phyloP scores from a whole-genome alignment of 2,888 invertebrate genomes.

The Ormyrus pomaceus region DNA sequence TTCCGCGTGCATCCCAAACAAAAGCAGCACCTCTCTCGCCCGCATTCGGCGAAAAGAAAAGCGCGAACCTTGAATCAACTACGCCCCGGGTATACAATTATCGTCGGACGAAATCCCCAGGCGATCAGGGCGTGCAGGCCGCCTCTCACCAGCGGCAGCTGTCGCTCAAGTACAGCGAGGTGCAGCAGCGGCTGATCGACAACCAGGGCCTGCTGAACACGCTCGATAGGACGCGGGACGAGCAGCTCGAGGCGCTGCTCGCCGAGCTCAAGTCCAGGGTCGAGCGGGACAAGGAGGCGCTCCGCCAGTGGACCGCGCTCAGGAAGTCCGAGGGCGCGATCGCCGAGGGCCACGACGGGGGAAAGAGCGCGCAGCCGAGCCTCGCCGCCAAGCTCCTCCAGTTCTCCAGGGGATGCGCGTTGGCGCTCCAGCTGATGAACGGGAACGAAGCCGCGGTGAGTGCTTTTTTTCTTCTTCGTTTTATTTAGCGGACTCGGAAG shows the following conservation, averaged over 20 bases:
- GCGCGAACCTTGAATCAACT: too few relatives aligned
- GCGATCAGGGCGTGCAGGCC: slow-evolving; percentile 69
- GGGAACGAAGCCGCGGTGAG: slow-evolving; percentile 65
- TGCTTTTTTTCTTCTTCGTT: background rate
- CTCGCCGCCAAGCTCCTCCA: slow-evolving; percentile 84
- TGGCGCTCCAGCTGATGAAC: slow-evolving; percentile 86
- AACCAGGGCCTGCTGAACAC: slow-evolving; percentile 93
- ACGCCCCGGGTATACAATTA: too few relatives aligned
- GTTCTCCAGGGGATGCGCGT: slow-evolving; percentile 85
- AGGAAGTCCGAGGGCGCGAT: slow-evolving; percentile 71
- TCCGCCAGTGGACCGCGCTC: slow-evolving; percentile 81
- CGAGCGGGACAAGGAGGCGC: slow-evolving; percentile 92
- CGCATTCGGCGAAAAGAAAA: background rate
- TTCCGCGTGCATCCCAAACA: background rate
- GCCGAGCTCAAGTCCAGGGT: slow-evolving; percentile 86
- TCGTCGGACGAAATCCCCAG: slow-evolving; percentile 42
- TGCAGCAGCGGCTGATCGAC: slow-evolving; percentile 92
- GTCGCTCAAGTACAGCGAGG: slow-evolving; percentile 89
- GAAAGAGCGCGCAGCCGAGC: slow-evolving; percentile 70
- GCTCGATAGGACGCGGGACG: slow-evolving; percentile 81
- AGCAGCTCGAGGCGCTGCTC: slow-evolving; percentile 87
- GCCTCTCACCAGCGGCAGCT: slow-evolving; percentile 92
- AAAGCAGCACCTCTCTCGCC: background rate
- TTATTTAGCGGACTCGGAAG: too few relatives aligned
- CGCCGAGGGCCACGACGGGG: slow-evolving; percentile 66